Conservation (phyloP, 1,140 invertebrate genomes). For the Helicoverpa armigera region DNA sequence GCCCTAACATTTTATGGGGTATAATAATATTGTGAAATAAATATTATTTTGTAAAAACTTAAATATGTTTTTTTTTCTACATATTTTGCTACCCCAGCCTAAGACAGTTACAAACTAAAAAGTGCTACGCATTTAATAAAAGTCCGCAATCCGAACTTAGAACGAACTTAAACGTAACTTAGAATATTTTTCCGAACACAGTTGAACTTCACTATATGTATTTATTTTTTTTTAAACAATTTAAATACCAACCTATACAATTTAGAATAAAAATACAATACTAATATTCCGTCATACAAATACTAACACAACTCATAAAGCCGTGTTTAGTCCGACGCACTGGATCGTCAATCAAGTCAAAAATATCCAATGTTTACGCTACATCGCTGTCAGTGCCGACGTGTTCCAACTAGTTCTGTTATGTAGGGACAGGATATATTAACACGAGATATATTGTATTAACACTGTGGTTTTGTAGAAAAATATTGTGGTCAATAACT, state of each 20-base stretch:
- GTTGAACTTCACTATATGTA: too few species aligned
- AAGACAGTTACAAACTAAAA: not conserved
- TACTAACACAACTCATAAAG: constrained; percentile 49
- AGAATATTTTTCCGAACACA: too few species aligned
- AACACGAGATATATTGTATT: constrained; percentile 27
- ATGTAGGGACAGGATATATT: constrained; percentile 54
- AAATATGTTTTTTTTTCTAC: constrained; percentile 48
- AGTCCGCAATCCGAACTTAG: too few species aligned
- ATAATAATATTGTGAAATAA: constrained; percentile 75
- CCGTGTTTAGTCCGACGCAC: constrained; percentile 18
- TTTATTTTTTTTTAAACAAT: not conserved
- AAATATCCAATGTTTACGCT: constrained; percentile 67
- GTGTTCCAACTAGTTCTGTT: constrained; percentile 62
- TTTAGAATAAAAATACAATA: not conserved
- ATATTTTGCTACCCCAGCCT: constrained; percentile 1
- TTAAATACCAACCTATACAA: too few species aligned
- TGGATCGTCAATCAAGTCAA: constrained; percentile 60
- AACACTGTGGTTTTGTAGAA: constrained; percentile 13
- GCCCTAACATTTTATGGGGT: constrained; percentile 64
- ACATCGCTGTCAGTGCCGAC: constrained; percentile 58
- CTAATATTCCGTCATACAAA: not conserved
- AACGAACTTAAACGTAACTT: too few species aligned
- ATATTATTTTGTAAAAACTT: constrained; percentile 81
- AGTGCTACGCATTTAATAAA: not conserved
- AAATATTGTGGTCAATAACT: too few species aligned